These are phyloP conservation scores for Batillaria attramentaria DNA, from an alignment of 1,140 invertebrate species.

Conservation along the genomic window DNA sequence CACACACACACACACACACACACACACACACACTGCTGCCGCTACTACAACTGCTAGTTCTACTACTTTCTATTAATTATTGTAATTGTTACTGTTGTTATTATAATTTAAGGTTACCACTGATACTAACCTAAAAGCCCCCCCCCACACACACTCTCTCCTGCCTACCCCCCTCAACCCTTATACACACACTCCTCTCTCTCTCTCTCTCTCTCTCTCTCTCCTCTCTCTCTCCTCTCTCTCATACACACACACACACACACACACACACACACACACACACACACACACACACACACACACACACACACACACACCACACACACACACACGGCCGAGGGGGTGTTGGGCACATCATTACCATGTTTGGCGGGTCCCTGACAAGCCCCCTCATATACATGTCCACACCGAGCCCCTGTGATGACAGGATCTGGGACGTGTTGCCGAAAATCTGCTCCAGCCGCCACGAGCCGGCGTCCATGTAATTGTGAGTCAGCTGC, in stretches of 20 bases:
- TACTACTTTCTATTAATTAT: too few species aligned
- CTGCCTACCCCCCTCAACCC: too few species aligned
- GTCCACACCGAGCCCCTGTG: not conserved
- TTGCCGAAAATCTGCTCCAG: slow-evolving; percentile 30
- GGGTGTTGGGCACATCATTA: too few species aligned
- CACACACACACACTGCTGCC: not conserved
- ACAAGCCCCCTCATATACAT: slow-evolving; percentile 28
- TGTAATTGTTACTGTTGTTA: too few species aligned
- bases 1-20: not conserved
- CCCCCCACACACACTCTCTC: too few species aligned
- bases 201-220: not conserved
- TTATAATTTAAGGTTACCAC: too few species aligned
- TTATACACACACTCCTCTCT: too few species aligned
- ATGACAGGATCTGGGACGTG: slow-evolving; percentile 26
- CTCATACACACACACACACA: not conserved
- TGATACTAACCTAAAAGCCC: too few species aligned
- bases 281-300: too few species aligned
- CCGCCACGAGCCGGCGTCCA: not conserved
- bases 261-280: slow-evolving; percentile 2
- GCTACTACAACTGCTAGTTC: not conserved
- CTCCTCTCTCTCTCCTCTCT: not conserved
- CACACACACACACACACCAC: slow-evolving; percentile 2
- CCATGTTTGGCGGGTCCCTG: slow-evolving; percentile 5
- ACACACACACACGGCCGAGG: too few species aligned
- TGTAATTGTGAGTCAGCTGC: slow-evolving; percentile 12